phyloP scores from a whole-genome alignment of 2,888 invertebrate species.

The Callyntrura guangdongensis region DNA sequence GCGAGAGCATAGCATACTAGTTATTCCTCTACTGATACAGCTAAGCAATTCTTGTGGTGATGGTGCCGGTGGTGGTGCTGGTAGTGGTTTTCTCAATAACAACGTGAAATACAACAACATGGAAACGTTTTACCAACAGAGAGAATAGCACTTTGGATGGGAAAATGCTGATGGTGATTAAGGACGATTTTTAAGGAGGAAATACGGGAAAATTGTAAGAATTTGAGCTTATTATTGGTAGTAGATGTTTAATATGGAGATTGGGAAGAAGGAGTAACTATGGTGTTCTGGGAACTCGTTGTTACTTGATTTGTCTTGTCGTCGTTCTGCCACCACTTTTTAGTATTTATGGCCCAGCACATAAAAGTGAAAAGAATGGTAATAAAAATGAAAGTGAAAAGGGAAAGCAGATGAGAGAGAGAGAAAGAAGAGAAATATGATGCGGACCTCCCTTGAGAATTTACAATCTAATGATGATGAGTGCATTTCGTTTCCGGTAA shows the following conservation, averaged over 20 bases:
- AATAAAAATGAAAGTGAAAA: constrained; percentile 67
- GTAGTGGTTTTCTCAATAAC: constrained; percentile 45
- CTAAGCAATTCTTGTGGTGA: constrained; percentile 14
- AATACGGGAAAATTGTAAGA: not conserved
- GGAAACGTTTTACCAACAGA: constrained; percentile 3
- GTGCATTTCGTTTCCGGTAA: constrained; percentile 84
- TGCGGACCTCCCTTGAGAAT: constrained; percentile 77
- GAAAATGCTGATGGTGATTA: not conserved
- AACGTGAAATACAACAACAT: not conserved
- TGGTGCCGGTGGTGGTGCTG: not conserved
- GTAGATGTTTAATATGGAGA: not conserved
- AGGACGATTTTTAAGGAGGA: not conserved
- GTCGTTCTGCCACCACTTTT: not conserved
- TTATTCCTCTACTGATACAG: not conserved
- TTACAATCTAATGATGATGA: constrained; percentile 84
- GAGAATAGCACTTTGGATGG: constrained; percentile 8
- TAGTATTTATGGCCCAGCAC: constrained; percentile 12
- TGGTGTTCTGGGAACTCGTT: not conserved
- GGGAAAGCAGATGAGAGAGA: constrained; percentile 56
- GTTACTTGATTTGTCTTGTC: not conserved
- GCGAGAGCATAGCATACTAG: not conserved
- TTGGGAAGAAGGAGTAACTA: not conserved
- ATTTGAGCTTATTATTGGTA: not conserved
- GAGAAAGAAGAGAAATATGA: constrained; percentile 29
- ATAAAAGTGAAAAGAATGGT: constrained; percentile 11